A percentile compares a stretch with the other conserved stretches of the same genome.
These are phyloP conservation scores for Myzus persicae DNA, from an alignment of 1,140 invertebrate species.

Conservation along the genomic window DNA sequence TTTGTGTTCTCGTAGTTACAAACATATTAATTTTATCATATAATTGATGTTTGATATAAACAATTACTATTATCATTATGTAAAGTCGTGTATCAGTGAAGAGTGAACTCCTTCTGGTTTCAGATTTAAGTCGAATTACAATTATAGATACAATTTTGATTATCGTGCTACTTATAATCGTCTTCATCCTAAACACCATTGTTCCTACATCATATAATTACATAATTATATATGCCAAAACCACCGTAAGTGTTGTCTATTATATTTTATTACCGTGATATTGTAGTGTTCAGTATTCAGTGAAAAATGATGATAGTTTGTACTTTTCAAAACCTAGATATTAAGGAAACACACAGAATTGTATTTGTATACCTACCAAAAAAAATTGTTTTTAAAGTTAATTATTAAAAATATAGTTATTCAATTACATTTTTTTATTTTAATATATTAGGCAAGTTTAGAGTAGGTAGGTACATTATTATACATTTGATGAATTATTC, in stretches of 20 bases:
- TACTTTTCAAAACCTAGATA: neutral
- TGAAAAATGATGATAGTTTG: neutral
- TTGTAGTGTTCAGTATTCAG: neutral
- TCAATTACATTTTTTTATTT: neutral
- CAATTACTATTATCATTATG: neutral
- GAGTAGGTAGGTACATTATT: neutral
- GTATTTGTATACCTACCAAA: neutral
- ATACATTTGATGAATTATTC: neutral
- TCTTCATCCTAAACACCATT: neutral
- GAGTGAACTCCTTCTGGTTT: neutral
- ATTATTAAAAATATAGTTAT: too few species aligned
- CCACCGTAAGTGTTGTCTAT: neutral
- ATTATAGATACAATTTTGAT: neutral
- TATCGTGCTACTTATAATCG: neutral
- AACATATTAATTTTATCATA: neutral
- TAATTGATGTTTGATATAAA: too few species aligned
- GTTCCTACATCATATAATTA: neutral
- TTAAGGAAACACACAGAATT: neutral
- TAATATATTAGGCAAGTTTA: neutral
- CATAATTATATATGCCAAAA: neutral
- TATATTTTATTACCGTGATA: neutral
- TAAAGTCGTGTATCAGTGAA: neutral
- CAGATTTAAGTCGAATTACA: neutral
- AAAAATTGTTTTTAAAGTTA: neutral
- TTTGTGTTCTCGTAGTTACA: neutral